Conservation (phyloP, 2,888 invertebrate genomes). For the Nephrotoma flavescens region DNA sequence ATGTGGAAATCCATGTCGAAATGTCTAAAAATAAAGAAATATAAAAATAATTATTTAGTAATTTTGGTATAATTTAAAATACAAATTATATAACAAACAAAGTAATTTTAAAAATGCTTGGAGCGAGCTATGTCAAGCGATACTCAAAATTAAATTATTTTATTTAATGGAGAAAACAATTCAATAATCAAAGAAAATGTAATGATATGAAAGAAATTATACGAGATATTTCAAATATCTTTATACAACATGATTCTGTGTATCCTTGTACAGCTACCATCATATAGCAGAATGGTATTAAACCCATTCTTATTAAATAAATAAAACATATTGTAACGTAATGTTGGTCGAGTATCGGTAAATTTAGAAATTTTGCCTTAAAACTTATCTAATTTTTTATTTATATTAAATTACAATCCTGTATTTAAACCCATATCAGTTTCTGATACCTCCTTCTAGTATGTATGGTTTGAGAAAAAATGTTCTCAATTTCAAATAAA, state of each 20-base stretch:
- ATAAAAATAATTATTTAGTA: slow-evolving; percentile 6
- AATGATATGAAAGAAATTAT: background rate
- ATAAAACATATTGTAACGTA: background rate
- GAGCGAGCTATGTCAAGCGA: background rate
- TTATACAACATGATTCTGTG: background rate
- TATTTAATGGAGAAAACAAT: background rate
- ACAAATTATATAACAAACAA: background rate
- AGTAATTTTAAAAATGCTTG: background rate
- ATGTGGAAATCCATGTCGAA: slow-evolving; percentile 97
- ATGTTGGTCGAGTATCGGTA: background rate
- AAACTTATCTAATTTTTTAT: background rate
- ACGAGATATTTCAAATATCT: background rate
- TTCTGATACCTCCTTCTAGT: background rate
- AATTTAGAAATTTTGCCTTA: background rate
- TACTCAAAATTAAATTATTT: background rate
- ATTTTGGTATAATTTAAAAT: background rate
- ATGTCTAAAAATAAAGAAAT: slow-evolving; percentile 57
- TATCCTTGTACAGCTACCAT: background rate
- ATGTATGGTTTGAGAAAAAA: background rate
- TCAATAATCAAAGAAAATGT: background rate
- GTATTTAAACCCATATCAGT: background rate
- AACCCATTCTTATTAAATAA: background rate
- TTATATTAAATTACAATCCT: background rate
- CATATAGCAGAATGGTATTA: background rate
- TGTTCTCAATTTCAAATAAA: background rate